Evolutionary conservation across 2,113 vertebrate species (phyloP).

Genomic region (Passerina amoena): DNA sequence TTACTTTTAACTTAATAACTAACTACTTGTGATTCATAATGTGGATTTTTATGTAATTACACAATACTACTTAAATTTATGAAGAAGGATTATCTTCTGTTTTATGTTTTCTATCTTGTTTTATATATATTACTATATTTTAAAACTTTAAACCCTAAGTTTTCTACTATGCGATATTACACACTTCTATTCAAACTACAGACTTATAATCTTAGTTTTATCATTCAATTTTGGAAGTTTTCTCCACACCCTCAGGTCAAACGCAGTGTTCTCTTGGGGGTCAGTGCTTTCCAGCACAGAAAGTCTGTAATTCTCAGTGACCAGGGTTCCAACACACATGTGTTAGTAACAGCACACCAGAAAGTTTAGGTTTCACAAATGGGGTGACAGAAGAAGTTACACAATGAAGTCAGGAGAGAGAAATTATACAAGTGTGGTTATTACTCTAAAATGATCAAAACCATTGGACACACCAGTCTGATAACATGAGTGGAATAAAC

Average conservation of each 20-base stretch:
- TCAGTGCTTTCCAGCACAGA: neutral
- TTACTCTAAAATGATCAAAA: slow-evolving; percentile 22
- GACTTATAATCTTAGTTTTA: neutral
- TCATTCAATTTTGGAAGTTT: neutral
- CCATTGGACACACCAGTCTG: neutral
- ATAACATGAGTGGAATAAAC: too few species aligned
- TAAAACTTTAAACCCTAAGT: neutral
- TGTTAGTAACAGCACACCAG: neutral
- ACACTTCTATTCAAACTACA: neutral
- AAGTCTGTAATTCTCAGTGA: neutral
- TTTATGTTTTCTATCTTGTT: neutral
- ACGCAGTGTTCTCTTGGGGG: neutral
- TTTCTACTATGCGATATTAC: neutral
- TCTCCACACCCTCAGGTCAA: neutral
- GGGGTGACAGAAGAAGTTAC: neutral
- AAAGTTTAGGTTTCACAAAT: neutral
- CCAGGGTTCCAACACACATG: neutral
- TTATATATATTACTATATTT: neutral
- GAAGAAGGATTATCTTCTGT: neutral
- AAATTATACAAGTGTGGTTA: neutral
- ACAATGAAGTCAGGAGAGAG: neutral
- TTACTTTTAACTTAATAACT: neutral
- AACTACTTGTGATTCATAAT: neutral
- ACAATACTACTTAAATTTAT: neutral
- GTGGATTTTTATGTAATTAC: neutral